Evolutionary conservation across 2,113 vertebrate species (phyloP).

Genomic region (Chunga burmeisteri): DNA sequence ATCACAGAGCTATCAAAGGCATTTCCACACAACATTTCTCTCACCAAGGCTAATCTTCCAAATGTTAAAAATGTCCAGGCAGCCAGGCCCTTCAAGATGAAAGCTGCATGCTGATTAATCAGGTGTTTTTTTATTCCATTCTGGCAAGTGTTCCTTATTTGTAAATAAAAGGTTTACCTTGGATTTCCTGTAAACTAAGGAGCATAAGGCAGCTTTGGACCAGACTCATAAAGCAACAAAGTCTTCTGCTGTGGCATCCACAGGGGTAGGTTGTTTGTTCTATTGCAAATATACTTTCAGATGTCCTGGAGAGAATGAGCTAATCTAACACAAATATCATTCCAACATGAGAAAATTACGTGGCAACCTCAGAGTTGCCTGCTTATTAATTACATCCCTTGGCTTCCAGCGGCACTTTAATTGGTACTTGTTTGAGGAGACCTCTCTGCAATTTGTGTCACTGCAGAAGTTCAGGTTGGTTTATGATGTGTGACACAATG

Average conservation of each 20-base stretch:
- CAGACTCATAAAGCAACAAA: slow-evolving; percentile 55
- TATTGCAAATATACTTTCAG: slow-evolving; percentile 23
- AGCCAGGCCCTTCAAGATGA: slow-evolving; percentile 64
- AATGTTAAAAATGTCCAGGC: slow-evolving; percentile 58
- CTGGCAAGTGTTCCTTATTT: slow-evolving; percentile 68
- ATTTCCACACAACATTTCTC: slow-evolving; percentile 68
- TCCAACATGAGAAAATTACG: slow-evolving; percentile 28
- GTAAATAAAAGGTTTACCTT: slow-evolving; percentile 74
- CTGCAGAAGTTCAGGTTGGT: not conserved
- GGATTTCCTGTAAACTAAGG: slow-evolving; percentile 68
- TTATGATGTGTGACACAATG: not conserved
- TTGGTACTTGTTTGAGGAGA: not conserved
- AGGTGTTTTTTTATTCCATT: slow-evolving; percentile 63
- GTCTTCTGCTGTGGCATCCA: slow-evolving; percentile 36
- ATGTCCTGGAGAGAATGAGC: slow-evolving; percentile 34
- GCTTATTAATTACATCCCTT: not conserved
- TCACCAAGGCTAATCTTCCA: slow-evolving; percentile 64
- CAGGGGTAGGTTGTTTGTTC: slow-evolving; percentile 23
- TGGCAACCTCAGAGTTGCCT: not conserved
- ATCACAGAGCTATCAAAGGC: slow-evolving; percentile 74
- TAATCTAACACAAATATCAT: slow-evolving; percentile 28
- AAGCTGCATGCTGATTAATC: slow-evolving; percentile 75
- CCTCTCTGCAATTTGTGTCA: not conserved
- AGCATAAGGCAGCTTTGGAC: slow-evolving; percentile 64
- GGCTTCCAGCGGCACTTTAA: not conserved